Evolutionary conservation across 2,888 invertebrate species (phyloP).

Genomic region (Thereva unica): DNA sequence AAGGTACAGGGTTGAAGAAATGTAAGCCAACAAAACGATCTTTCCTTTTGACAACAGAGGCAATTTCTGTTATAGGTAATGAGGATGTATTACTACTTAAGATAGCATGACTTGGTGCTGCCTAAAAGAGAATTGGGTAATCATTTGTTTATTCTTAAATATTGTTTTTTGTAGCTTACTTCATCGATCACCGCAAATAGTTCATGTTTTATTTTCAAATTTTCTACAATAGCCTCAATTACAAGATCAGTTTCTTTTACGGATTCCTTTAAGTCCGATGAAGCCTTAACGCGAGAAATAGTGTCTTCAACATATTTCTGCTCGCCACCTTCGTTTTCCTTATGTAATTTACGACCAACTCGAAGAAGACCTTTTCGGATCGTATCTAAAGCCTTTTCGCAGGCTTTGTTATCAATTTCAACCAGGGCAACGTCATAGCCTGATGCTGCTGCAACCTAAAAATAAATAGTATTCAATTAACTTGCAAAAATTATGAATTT

Average conservation of each 20-base stretch:
- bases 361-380: conserved; percentile 73
- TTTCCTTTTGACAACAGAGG: conserved; percentile 71
- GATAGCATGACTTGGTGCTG: conserved; percentile 72
- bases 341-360: conserved; percentile 77
- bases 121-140: conserved; percentile 56
- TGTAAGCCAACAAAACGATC: conserved; percentile 84
- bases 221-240: conserved; percentile 86
- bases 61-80: conserved; percentile 80
- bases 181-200: conserved; percentile 74
- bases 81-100: conserved; percentile 91
- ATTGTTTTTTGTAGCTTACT: conserved; percentile 53
- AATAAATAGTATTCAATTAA: conserved; percentile 21
- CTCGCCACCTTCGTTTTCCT: conserved; percentile 68
- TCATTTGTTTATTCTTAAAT: neutral
- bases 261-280: conserved; percentile 65
- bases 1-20: conserved; percentile 90
- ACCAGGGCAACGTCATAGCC: conserved; percentile 82
- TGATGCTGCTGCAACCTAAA: conserved; percentile 80
- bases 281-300: conserved; percentile 64
- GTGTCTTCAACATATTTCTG: conserved; percentile 70
- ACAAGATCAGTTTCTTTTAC: conserved; percentile 74
- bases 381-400: conserved; percentile 72
- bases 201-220: conserved; percentile 75
- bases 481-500: neutral
- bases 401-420: conserved; percentile 72